Conservation (phyloP, 2,797 vertebrate genomes). For the Prunella strophiata region DNA sequence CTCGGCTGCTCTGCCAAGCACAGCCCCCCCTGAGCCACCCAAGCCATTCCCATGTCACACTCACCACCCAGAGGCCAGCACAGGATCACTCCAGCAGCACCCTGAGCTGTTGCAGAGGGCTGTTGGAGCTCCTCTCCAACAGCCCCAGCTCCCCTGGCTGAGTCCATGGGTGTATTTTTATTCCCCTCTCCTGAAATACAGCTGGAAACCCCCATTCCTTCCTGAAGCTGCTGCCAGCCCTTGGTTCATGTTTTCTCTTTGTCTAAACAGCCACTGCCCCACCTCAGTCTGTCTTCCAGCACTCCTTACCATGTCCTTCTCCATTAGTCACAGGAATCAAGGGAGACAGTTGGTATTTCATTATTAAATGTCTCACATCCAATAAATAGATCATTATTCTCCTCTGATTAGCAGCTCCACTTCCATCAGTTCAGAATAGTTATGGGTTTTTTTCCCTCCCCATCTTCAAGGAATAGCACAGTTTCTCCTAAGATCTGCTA, state of each 20-base stretch:
- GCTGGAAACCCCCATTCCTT: neutral
- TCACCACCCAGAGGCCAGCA: neutral
- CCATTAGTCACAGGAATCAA: slow-evolving; percentile 26
- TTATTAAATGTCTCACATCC: slow-evolving; percentile 22
- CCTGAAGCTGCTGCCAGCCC: neutral
- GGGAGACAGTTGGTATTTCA: slow-evolving; percentile 41
- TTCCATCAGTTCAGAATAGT: neutral
- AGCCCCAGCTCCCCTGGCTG: neutral
- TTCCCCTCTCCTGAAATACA: neutral
- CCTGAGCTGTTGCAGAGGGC: neutral
- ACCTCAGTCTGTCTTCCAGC: neutral
- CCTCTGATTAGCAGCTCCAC: slow-evolving; percentile 23
- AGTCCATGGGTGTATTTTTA: neutral
- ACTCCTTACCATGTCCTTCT: neutral
- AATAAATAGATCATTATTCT: slow-evolving; percentile 53
- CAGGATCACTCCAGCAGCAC: neutral
- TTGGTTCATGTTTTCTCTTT: neutral
- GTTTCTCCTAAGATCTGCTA: slow-evolving; percentile 41
- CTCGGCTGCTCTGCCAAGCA: neutral
- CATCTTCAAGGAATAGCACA: slow-evolving; percentile 17
- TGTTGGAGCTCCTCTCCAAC: neutral
- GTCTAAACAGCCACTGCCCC: neutral
- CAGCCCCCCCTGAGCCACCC: neutral
- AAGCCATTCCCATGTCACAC: fast-evolving
- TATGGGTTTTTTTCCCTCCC: neutral